Conservation (phyloP, 1,140 invertebrate species). For the Cherax destructor region DNA sequence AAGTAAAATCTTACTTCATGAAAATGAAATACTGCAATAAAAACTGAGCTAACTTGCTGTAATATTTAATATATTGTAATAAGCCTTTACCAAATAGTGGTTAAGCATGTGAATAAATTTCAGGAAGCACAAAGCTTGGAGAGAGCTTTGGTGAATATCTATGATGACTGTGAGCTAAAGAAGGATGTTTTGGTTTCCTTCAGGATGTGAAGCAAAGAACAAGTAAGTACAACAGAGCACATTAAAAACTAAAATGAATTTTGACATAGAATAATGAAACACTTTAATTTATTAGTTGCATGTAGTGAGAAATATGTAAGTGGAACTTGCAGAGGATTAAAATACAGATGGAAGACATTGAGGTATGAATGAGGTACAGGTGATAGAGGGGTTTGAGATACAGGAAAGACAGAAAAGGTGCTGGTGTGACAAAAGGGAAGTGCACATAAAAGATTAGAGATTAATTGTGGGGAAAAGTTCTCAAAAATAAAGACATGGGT, state of each 20-base stretch:
- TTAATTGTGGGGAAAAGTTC: neutral
- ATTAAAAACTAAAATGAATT: neutral
- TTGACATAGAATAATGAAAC: neutral
- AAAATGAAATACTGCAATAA: too few species aligned
- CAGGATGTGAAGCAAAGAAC: conserved; percentile 80
- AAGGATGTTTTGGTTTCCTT: conserved; percentile 88
- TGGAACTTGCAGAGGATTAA: neutral
- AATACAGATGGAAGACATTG: neutral
- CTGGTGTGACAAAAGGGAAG: neutral
- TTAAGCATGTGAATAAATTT: neutral
- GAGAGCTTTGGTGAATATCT: conserved; percentile 80
- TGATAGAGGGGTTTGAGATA: neutral
- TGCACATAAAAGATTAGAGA: neutral
- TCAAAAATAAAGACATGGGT: too few species aligned
- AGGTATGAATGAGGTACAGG: neutral
- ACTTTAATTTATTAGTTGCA: neutral
- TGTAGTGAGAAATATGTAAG: neutral
- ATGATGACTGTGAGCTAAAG: conserved; percentile 83
- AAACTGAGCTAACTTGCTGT: too few species aligned
- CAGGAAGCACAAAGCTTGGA: conserved; percentile 34
- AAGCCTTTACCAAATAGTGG: too few species aligned
- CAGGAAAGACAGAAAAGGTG: neutral
- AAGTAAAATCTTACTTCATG: too few species aligned
- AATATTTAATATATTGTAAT: too few species aligned
- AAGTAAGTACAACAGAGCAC: conserved; percentile 73